phyloP scores from a whole-genome alignment of 2,888 invertebrate species.

The Amorpha juglandis region DNA sequence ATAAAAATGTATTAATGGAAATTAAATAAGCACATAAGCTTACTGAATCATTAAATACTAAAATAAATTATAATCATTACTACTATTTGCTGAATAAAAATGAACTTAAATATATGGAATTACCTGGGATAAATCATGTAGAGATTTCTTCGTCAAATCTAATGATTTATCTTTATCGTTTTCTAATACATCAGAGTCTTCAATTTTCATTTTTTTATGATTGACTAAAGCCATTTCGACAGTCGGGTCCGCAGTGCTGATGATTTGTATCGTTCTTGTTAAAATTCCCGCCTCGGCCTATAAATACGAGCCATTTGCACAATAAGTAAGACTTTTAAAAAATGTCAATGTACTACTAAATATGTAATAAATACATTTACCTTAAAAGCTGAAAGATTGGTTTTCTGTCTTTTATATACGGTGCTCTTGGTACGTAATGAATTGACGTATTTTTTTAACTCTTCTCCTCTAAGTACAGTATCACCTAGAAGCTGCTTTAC shows the following conservation, averaged over 20 bases:
- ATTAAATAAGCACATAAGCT: no score
- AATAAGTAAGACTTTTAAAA: background rate
- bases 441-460: constrained; percentile 93
- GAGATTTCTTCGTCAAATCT: constrained; percentile 72
- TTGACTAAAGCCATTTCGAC: constrained; percentile 79
- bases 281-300: constrained; percentile 90
- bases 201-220: constrained; percentile 76
- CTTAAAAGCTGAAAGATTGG: constrained; percentile 89
- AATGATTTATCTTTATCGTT: constrained; percentile 62
- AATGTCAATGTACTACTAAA: no score
- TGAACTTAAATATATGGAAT: background rate
- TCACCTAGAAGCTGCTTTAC: constrained; percentile 85
- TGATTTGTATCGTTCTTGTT: constrained; percentile 89
- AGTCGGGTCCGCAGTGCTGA: constrained; percentile 84
- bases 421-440: constrained; percentile 91
- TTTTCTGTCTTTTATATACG: constrained; percentile 91
- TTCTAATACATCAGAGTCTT: constrained; percentile 85
- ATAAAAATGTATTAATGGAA: no score
- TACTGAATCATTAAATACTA: no score
- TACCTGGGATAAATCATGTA: constrained; percentile 80
- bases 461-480: constrained; percentile 90
- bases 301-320: constrained; percentile 25
- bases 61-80: no score
- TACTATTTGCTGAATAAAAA: no score
- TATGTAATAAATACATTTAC: constrained; percentile 49